These are phyloP conservation scores for Aphelocoma coerulescens DNA, from an alignment of 2,113 vertebrate species.

Conservation along the genomic window DNA sequence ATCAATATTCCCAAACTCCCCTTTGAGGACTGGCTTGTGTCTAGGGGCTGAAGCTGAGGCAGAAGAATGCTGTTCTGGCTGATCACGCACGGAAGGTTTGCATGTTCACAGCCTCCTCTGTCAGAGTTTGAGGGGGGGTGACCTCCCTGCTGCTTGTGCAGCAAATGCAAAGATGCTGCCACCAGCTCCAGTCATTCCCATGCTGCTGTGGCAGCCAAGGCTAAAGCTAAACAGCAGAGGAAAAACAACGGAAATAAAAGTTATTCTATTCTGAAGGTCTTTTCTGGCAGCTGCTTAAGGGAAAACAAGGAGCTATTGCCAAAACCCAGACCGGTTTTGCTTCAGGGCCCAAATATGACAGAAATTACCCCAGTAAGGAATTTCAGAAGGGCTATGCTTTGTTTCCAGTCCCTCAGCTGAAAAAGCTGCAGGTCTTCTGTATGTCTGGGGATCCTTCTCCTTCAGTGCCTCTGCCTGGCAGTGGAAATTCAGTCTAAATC, in stretches of 20 bases:
- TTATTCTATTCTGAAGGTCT: not conserved
- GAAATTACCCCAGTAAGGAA: not conserved
- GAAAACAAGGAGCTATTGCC: constrained; percentile 18
- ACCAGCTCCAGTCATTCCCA: not conserved
- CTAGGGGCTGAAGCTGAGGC: not conserved
- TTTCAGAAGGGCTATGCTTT: not conserved
- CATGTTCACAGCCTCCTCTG: not conserved
- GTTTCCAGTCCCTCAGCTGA: not conserved
- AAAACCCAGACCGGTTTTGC: constrained; percentile 26
- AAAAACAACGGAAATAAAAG: constrained; percentile 7
- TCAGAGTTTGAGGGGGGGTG: not conserved
- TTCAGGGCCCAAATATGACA: not conserved
- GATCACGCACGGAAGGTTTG: not conserved
- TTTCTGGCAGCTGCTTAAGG: not conserved
- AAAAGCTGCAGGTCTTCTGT: not conserved
- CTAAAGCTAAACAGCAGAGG: not conserved
- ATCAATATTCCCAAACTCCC: not conserved
- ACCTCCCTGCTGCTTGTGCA: not conserved
- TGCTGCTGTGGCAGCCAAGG: not conserved
- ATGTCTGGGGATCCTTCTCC: not conserved
- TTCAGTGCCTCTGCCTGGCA: not conserved
- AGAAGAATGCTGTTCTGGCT: not conserved
- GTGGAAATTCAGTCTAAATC: not conserved
- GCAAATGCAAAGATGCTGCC: not conserved
- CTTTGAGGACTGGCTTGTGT: not conserved